Evolutionary conservation across 2,797 vertebrate genomes (phyloP).

Genomic region (Phalloptychus januarius): DNA sequence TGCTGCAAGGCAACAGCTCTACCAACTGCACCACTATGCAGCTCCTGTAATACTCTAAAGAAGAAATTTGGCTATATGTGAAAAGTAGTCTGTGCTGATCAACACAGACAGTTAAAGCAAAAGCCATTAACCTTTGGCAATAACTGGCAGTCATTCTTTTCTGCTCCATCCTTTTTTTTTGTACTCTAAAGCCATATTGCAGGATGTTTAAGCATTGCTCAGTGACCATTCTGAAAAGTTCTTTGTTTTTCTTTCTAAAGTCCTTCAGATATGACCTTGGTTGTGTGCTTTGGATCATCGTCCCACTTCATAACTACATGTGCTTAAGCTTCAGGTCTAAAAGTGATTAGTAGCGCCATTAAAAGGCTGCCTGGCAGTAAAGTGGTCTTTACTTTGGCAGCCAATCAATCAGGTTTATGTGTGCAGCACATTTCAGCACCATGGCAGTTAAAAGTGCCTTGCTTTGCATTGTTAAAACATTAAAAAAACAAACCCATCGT

Average conservation of each 20-base stretch:
- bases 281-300: background rate
- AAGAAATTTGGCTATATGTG: background rate
- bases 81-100: background rate
- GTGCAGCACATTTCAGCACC: no score
- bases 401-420: no score
- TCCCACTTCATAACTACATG: background rate
- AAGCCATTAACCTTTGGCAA: background rate
- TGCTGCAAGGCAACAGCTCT: no score
- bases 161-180: background rate
- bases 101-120: background rate
- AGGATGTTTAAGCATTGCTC: background rate
- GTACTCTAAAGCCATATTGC: background rate
- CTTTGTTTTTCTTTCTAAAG: background rate
- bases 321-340: background rate
- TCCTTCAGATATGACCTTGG: background rate
- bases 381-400: background rate
- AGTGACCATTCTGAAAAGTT: background rate
- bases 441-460: no score
- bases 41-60: no score
- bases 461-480: no score
- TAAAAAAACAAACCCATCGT: no score
- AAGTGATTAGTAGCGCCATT: background rate
- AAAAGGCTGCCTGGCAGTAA: background rate
- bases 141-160: background rate
- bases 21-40: no score